These are phyloP conservation scores for Apodemia hepburni DNA, from an alignment of 2,888 invertebrate genomes.

Conservation along the genomic window DNA sequence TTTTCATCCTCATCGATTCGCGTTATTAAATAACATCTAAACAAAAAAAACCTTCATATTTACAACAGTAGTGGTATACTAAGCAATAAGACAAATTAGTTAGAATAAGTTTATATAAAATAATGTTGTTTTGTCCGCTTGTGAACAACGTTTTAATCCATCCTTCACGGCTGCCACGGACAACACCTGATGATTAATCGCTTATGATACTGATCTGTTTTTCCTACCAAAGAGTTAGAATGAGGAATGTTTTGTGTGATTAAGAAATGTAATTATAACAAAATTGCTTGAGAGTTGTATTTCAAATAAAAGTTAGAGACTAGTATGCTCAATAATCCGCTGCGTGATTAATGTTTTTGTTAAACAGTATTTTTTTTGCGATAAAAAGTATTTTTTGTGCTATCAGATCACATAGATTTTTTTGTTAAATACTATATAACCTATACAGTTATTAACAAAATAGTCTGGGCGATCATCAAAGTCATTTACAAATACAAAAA, in stretches of 20 bases:
- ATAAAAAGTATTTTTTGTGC: no score
- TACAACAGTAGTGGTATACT: no score
- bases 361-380: no score
- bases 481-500: no score
- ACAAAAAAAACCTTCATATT: no score
- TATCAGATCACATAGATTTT: no score
- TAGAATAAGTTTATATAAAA: neutral
- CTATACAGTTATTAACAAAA: no score
- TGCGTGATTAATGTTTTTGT: neutral
- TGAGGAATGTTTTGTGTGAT: conserved; percentile 1
- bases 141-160: conserved; percentile 3
- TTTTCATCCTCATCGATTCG: no score
- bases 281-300: neutral
- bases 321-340: neutral
- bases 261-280: conserved; percentile 2
- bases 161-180: neutral
- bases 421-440: no score
- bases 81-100: neutral
- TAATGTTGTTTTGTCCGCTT: neutral
- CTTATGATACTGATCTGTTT: conserved; percentile 4
- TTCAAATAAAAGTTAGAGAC: neutral
- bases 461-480: no score
- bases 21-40: no score
- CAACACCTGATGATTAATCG: conserved; percentile 13
- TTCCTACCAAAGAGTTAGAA: conserved; percentile 3